A percentile compares a stretch with the other conserved stretches of the same genome.
Conservation (phyloP, 2,888 invertebrate species). For the Drosophila putrida region DNA sequence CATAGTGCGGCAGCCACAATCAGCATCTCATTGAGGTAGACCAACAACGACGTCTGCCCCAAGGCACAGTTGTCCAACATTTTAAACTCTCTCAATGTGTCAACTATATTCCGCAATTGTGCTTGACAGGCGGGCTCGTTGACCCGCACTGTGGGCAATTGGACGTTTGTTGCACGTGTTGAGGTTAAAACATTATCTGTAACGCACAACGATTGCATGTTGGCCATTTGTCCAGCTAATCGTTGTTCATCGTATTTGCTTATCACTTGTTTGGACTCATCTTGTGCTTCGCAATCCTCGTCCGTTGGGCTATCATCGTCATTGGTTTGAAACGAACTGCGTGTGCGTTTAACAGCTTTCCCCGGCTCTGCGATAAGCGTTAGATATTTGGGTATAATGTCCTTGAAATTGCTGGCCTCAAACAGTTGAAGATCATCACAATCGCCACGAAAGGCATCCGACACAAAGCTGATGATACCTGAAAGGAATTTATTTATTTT, state of each 20-base stretch:
- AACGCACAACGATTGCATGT: slow-evolving; percentile 79
- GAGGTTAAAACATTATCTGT: slow-evolving; percentile 82
- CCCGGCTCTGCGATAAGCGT: slow-evolving; percentile 84
- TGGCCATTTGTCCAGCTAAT: slow-evolving; percentile 72
- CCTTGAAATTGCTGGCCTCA: slow-evolving; percentile 81
- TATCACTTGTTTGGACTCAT: slow-evolving; percentile 39
- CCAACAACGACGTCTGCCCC: slow-evolving; percentile 79
- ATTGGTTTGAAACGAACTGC: slow-evolving; percentile 28
- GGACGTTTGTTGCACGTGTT: slow-evolving; percentile 63
- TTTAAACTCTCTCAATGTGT: slow-evolving; percentile 81
- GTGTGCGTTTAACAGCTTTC: slow-evolving; percentile 74
- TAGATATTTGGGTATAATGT: slow-evolving; percentile 83
- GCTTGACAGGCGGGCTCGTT: slow-evolving; percentile 81
- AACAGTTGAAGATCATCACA: slow-evolving; percentile 84
- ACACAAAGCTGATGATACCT: slow-evolving; percentile 84
- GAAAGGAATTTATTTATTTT: neutral
- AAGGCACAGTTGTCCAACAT: slow-evolving; percentile 82
- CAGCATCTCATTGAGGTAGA: slow-evolving; percentile 84
- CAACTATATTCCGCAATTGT: slow-evolving; percentile 82
- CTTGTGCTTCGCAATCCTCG: slow-evolving; percentile 45
- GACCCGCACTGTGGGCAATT: slow-evolving; percentile 82
- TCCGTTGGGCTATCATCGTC: slow-evolving; percentile 48
- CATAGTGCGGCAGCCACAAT: slow-evolving; percentile 82
- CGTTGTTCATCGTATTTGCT: slow-evolving; percentile 76
- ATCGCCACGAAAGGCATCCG: slow-evolving; percentile 83